Evolutionary conservation across 2,888 invertebrate genomes (phyloP), one percentile per base, ranked within the genome.

Genomic region (Pantelozetes paolii): DNA sequence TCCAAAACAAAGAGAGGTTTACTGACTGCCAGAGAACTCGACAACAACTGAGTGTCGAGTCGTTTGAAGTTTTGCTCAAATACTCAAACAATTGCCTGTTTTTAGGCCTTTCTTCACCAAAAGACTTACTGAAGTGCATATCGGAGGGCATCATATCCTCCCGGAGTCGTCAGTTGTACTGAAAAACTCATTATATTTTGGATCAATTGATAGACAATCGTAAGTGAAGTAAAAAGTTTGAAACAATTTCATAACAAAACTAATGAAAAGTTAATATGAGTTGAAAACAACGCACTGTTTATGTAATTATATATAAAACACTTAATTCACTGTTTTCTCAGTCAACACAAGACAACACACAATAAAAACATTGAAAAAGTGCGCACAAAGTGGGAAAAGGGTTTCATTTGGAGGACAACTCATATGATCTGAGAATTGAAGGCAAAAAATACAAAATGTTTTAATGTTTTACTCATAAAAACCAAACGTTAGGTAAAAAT

Each of bases 81-180:
- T 23, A 6, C 26, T 23, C 1, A 23, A 23, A 28, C 30, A 28
- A 9, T 57, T 28, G 28, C 2, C 30, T 28, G 30, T 28, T 1
- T 57, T 57, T 28, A 13, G 2, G 2, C 6, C 28, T 11, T 23
- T 13, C 13, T 50, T 50, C 20, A 9, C 13, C 23, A 36, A n/a
- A 64, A 54, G 30, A 69, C 69, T 69, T 69, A 69, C 69, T 69
- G 69, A 28, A 69, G 69, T 45, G 69, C 69, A 69, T 69, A 69
- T 23, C 69, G 20, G 15, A 69, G 69, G 69, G 69, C 69, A 69
- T 69, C 69, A 69, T 69, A 69, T 2, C 69, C 69, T 23, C 20
- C 26, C 3, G 69, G 23, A 15, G 42, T 42, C 45, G 40, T 15
- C 6, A 69, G 28, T 45, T 69, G 69, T 42, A 69, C 18, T 45